These are phyloP conservation scores for Lasaia peninsularis DNA, from an alignment of 1,140 invertebrate species.

Conservation along the genomic window DNA sequence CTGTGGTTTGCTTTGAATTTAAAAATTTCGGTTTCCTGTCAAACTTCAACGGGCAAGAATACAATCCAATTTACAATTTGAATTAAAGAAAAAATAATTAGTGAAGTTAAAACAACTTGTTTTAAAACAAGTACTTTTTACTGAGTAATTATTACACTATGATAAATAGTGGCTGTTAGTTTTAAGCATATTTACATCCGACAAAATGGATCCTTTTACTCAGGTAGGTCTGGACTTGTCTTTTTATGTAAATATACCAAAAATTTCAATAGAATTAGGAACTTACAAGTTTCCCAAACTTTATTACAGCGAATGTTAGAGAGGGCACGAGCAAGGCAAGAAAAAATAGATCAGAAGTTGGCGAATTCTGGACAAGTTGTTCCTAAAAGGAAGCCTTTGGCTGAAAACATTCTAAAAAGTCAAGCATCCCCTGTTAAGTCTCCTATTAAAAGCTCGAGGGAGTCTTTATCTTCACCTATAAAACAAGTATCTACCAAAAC, in stretches of 20 bases:
- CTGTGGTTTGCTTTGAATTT: slow-evolving; percentile 28
- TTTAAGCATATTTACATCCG: slow-evolving; percentile 7
- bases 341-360: slow-evolving; percentile 73
- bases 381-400: slow-evolving; percentile 59
- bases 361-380: slow-evolving; percentile 61
- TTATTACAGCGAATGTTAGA: slow-evolving; percentile 72
- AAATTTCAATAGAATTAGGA: neutral
- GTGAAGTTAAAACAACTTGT: neutral
- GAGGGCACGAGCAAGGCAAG: slow-evolving; percentile 66
- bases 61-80: slow-evolving; percentile 10
- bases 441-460: slow-evolving; percentile 39
- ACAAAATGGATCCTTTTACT: slow-evolving; percentile 70
- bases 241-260: neutral
- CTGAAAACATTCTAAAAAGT: slow-evolving; percentile 58
- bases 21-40: slow-evolving; percentile 65
- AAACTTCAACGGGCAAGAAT: slow-evolving; percentile 45
- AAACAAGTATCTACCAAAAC: slow-evolving; percentile 37
- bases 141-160: neutral
- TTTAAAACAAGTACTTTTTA: neutral
- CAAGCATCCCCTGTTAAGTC: slow-evolving; percentile 45
- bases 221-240: slow-evolving; percentile 54
- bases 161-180: slow-evolving; percentile 1
- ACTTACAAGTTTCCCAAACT: slow-evolving; percentile 17
- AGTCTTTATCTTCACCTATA: slow-evolving; percentile 45
- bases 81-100: slow-evolving; percentile 5